Evolutionary conservation across 2,113 vertebrate species (phyloP).

Genomic region (Psittacus erithacus): DNA sequence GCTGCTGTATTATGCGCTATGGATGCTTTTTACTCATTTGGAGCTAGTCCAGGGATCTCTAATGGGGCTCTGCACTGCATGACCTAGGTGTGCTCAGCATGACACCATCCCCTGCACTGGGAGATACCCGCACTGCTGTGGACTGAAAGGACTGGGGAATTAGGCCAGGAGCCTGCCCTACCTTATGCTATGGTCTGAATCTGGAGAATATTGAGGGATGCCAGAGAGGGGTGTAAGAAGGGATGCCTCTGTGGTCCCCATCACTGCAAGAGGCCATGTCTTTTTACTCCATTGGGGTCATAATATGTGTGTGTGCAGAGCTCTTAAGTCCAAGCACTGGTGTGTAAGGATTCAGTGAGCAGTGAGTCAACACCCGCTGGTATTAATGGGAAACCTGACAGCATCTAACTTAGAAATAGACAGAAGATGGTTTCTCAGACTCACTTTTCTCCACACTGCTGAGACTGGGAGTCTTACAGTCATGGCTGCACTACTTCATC

Average conservation of each 20-base stretch:
- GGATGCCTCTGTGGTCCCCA: background rate
- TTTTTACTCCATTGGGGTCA: background rate
- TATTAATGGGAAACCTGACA: background rate
- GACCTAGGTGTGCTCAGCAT: constrained; percentile 26
- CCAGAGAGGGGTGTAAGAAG: background rate
- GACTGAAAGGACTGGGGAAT: background rate
- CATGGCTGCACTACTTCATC: background rate
- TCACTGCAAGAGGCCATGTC: background rate
- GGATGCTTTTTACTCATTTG: constrained; percentile 46
- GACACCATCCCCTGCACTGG: background rate
- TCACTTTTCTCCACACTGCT: background rate
- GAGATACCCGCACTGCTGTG: background rate
- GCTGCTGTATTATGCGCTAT: background rate
- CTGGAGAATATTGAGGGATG: background rate
- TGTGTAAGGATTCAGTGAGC: background rate
- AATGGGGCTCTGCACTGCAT: background rate
- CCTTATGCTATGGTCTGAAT: background rate
- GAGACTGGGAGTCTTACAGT: background rate
- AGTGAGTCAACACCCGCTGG: background rate
- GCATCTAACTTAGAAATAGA: background rate
- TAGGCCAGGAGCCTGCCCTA: background rate
- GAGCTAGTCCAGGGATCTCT: constrained; percentile 23
- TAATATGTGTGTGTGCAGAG: background rate
- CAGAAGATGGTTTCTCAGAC: background rate
- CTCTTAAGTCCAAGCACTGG: background rate